These are phyloP conservation scores for Mizuhopecten yessoensis DNA, from an alignment of 1,140 invertebrate genomes.

Conservation along the genomic window DNA sequence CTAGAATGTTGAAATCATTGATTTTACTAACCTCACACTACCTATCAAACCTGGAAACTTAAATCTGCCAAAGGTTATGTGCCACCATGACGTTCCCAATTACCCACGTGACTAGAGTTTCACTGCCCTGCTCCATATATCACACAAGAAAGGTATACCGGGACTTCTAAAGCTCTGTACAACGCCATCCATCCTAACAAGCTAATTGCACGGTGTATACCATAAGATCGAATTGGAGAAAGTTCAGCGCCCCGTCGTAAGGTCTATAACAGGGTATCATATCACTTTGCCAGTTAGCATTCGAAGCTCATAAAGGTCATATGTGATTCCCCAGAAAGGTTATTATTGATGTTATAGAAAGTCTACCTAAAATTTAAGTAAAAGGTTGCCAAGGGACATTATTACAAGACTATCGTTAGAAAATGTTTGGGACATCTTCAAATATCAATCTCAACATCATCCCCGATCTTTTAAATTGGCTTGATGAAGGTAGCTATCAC, in stretches of 20 bases:
- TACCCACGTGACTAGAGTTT: background rate
- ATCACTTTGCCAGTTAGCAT: background rate
- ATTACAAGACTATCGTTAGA: background rate
- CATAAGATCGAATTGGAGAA: background rate
- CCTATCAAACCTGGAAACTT: background rate
- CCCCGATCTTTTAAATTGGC: too few species aligned
- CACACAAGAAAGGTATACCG: background rate
- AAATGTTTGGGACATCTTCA: background rate
- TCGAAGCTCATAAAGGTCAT: background rate
- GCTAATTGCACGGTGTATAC: background rate
- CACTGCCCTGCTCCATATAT: conserved; percentile 13
- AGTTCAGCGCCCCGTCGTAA: background rate
- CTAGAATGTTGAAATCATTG: background rate
- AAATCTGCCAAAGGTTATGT: background rate
- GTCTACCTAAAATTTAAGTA: background rate
- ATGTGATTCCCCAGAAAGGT: background rate
- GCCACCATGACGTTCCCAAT: background rate
- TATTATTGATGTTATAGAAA: conserved; percentile 3
- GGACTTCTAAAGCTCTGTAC: background rate
- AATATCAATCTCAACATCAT: background rate
- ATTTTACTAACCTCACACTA: background rate
- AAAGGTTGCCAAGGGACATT: background rate
- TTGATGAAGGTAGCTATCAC: too few species aligned
- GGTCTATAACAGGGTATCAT: conserved; percentile 10
- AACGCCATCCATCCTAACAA: background rate